A percentile compares a stretch with the other conserved stretches of the same genome.
Conservation (phyloP, 2,797 vertebrate genomes). For the Kryptolebias ocellatus region DNA sequence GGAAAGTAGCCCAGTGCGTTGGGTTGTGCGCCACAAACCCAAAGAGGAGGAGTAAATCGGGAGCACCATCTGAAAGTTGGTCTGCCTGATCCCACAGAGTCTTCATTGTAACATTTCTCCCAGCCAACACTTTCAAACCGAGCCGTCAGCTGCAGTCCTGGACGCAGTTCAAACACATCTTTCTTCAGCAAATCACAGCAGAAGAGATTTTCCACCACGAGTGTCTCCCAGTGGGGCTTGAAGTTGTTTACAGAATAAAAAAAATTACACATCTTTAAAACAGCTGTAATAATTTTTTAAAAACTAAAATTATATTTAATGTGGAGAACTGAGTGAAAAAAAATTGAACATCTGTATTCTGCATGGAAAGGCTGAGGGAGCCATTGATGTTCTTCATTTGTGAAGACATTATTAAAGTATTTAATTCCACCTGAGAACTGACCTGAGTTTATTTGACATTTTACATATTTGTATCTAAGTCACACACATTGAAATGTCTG, state of each 20-base stretch:
- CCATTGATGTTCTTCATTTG: constrained; percentile 22
- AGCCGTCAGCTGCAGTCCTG: constrained; percentile 54
- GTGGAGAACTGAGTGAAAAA: constrained; percentile 21
- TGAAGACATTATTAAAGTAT: constrained; percentile 2
- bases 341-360: not conserved
- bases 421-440: not conserved
- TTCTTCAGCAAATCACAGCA: constrained; percentile 70
- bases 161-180: constrained; percentile 52
- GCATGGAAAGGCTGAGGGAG: constrained; percentile 19
- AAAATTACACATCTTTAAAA: constrained; percentile 43
- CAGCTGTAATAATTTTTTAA: not conserved
- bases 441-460: not conserved
- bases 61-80: constrained; percentile 60
- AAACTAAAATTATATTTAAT: too few species aligned
- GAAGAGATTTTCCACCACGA: constrained; percentile 52
- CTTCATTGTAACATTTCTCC: constrained; percentile 43
- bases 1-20: constrained; percentile 60
- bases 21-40: constrained; percentile 57
- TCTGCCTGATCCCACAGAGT: constrained; percentile 45
- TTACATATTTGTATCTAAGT: not conserved
- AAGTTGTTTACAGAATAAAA: constrained; percentile 52
- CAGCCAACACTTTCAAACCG: constrained; percentile 51
- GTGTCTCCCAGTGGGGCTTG: constrained; percentile 51
- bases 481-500: not conserved
- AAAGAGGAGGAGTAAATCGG: constrained; percentile 27